These are phyloP conservation scores for Gryllus longicercus DNA, from an alignment of 2,888 invertebrate species.

Conservation along the genomic window DNA sequence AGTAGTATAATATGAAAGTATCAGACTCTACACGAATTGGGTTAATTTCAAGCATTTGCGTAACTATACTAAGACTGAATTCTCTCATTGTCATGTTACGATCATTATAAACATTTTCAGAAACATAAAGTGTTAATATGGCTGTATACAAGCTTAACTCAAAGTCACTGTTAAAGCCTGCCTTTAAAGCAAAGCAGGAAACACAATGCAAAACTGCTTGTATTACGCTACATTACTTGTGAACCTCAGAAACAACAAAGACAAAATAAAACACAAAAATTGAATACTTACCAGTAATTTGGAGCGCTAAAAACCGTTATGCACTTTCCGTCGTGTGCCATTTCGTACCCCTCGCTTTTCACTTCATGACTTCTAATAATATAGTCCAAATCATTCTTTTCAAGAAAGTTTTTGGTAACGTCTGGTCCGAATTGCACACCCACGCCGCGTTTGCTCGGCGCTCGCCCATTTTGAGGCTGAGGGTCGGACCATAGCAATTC, in stretches of 20 bases:
- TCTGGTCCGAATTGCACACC: constrained; percentile 99
- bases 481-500: constrained; percentile 99
- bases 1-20: too few species aligned
- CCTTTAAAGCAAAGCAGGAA: neutral
- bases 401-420: constrained; percentile 82
- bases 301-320: constrained; percentile 99
- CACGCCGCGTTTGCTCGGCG: constrained; percentile 94
- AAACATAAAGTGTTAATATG: too few species aligned
- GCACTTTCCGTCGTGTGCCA: constrained; percentile 91
- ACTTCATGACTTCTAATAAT: constrained; percentile 96
- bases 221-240: neutral
- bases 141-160: too few species aligned
- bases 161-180: too few species aligned
- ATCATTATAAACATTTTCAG: too few species aligned
- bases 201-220: neutral
- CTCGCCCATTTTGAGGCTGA: constrained; percentile 80
- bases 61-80: too few species aligned
- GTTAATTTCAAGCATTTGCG: too few species aligned
- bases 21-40: too few species aligned
- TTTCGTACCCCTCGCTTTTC: constrained; percentile 93
- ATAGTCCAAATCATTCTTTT: constrained; percentile 84
- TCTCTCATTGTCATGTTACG: too few species aligned
- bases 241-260: too few species aligned
- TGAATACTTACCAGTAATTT: constrained; percentile 84
- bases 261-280: neutral